These are phyloP conservation scores for Hemicentrotus pulcherrimus DNA, from an alignment of 35 echinoderm and acorn worm genomes.

Conservation along the genomic window DNA sequence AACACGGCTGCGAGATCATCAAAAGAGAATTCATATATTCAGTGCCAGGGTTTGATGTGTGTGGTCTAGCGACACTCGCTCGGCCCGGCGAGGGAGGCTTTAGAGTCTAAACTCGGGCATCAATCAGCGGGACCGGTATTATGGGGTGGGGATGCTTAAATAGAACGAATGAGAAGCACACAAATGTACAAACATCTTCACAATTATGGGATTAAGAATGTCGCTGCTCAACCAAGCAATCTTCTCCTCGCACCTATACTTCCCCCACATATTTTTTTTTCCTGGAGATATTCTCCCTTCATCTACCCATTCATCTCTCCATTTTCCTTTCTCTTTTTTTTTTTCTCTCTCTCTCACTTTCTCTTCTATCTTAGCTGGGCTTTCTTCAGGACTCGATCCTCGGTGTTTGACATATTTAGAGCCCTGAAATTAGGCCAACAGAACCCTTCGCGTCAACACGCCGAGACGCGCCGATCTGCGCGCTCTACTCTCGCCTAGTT, in stretches of 20 bases:
- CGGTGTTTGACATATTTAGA: conserved; percentile 49
- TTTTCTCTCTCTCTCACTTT: background rate
- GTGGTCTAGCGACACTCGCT: conserved; percentile 26
- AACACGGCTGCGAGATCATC: conserved; percentile 4
- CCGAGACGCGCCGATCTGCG: conserved; percentile 44
- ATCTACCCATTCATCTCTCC: conserved; percentile 2
- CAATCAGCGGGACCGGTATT: conserved; percentile 24
- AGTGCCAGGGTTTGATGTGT: background rate
- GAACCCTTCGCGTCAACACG: conserved; percentile 49
- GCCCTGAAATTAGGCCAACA: conserved; percentile 47
- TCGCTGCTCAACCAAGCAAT: conserved; percentile 33
- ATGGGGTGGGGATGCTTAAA: conserved; percentile 50
- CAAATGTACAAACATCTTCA: conserved; percentile 52
- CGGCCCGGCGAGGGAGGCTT: conserved; percentile 20
- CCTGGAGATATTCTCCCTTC: conserved; percentile 14
- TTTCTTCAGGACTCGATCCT: conserved; percentile 6
- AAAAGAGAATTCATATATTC: conserved; percentile 42
- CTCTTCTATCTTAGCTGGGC: background rate
- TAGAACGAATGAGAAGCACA: conserved; percentile 35
- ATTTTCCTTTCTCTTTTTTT: background rate
- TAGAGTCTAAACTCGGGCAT: conserved; percentile 28
- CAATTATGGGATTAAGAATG: conserved; percentile 55
- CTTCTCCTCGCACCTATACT: conserved; percentile 29
- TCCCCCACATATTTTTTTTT: conserved; percentile 23
- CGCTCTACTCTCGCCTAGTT: conserved; percentile 3